These are phyloP conservation scores for Apamea epomidion DNA, from an alignment of 2,888 invertebrate genomes.

Conservation along the genomic window DNA sequence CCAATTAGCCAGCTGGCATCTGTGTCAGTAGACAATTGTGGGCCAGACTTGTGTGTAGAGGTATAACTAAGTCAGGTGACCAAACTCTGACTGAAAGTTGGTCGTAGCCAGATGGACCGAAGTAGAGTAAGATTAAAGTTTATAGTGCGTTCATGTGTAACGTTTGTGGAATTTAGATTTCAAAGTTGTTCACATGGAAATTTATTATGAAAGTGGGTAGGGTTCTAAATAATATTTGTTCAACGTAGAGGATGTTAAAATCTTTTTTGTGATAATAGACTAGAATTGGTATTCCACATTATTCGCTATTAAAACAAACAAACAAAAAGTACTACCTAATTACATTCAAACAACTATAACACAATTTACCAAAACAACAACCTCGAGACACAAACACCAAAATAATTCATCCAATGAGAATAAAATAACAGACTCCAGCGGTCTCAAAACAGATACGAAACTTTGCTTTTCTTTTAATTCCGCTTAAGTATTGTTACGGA, in stretches of 20 bases:
- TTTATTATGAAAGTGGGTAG: background rate
- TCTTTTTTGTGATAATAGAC: background rate
- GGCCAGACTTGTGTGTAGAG: constrained; percentile 34
- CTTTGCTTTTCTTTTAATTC: constrained; percentile 75
- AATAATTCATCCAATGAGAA: constrained; percentile 67
- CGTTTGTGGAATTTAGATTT: background rate
- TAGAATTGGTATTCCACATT: background rate
- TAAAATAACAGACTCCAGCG: constrained; percentile 63
- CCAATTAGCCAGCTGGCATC: constrained; percentile 68
- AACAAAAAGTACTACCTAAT: constrained; percentile 35
- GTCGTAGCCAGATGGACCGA: constrained; percentile 16
- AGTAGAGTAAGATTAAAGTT: constrained; percentile 28
- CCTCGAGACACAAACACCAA: constrained; percentile 52
- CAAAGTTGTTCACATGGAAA: background rate
- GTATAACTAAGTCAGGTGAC: constrained; percentile 38
- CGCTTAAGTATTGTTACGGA: constrained; percentile 72
- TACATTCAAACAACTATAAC: constrained; percentile 33
- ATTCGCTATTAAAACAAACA: background rate
- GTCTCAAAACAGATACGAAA: constrained; percentile 68
- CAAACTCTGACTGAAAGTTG: constrained; percentile 50
- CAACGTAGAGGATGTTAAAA: background rate
- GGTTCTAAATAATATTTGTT: background rate
- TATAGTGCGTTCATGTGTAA: constrained; percentile 33
- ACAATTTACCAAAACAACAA: constrained; percentile 57
- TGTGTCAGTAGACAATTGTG: constrained; percentile 60